A percentile compares a stretch with the other conserved stretches of the same genome.
These are phyloP conservation scores for Agrochola lychnidis DNA, from an alignment of 2,888 invertebrate species.

Conservation along the genomic window DNA sequence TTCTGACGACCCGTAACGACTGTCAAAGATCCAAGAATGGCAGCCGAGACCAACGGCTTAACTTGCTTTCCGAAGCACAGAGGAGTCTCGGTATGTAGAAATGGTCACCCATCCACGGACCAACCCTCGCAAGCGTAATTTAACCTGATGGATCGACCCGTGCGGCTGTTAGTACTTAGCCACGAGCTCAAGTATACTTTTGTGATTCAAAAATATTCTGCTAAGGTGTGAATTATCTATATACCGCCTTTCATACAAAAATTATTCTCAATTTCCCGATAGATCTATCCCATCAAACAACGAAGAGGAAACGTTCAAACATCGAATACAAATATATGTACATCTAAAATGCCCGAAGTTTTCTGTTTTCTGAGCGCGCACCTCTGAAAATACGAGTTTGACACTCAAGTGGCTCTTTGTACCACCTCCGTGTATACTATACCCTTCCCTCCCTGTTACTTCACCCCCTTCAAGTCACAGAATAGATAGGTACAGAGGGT, in stretches of 20 bases:
- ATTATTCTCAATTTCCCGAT: neutral
- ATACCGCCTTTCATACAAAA: neutral
- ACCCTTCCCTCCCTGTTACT: constrained; percentile 5
- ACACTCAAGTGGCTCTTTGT: constrained; percentile 36
- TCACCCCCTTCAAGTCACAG: neutral
- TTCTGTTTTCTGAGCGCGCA: constrained; percentile 28
- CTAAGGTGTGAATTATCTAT: neutral
- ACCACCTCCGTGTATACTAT: constrained; percentile 31
- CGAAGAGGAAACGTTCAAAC: neutral
- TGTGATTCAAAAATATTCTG: neutral
- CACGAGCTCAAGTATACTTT: neutral
- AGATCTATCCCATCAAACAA: neutral
- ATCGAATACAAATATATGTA: constrained; percentile 16
- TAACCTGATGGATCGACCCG: no score
- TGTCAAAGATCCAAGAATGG: no score
- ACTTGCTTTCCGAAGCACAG: no score
- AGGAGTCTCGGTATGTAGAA: no score
- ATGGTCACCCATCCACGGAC: no score
- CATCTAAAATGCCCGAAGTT: constrained; percentile 19
- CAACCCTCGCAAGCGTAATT: no score
- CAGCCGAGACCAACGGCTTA: no score
- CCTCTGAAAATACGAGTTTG: constrained; percentile 41
- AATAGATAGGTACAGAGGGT: neutral
- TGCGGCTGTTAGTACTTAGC: no score
- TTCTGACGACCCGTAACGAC: no score